phyloP scores from a whole-genome alignment of 2,113 vertebrate genomes.

The Bucco capensis region DNA sequence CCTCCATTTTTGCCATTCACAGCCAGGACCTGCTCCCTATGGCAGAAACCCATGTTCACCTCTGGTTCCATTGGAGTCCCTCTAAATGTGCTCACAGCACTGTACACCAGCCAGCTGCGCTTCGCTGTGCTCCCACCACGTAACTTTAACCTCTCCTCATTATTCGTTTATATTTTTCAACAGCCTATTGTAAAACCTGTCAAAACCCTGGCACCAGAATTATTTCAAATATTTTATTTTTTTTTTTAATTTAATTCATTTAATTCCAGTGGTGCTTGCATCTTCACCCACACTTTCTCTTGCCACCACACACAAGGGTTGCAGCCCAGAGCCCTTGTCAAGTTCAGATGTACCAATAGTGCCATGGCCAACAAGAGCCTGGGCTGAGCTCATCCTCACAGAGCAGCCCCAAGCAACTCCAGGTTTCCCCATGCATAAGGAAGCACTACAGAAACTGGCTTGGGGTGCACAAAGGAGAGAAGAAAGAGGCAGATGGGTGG shows the following conservation, averaged over 20 bases:
- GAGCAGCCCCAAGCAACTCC: neutral
- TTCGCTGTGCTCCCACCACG: neutral
- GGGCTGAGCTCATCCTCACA: neutral
- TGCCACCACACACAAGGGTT: fast-evolving
- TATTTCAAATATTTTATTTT: neutral
- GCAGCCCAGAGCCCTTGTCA: neutral
- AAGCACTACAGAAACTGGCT: neutral
- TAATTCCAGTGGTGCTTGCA: neutral
- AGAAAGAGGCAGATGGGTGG: neutral
- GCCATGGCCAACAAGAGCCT: neutral
- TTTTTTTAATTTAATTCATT: neutral
- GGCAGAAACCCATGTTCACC: fast-evolving
- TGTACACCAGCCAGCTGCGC: too few relatives aligned
- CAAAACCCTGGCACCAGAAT: neutral
- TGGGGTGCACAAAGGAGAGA: neutral
- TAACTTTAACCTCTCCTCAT: neutral
- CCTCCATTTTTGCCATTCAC: neutral
- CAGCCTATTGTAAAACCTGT: neutral
- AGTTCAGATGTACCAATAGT: neutral
- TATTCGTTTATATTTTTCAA: neutral
- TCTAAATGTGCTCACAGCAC: neutral
- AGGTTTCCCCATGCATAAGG: neutral
- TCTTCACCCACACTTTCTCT: neutral
- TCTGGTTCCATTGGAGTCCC: neutral
- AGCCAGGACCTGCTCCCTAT: neutral